Evolutionary conservation across 2,888 invertebrate genomes (phyloP).

Genomic region (Cryptocheilus praepositus): DNA sequence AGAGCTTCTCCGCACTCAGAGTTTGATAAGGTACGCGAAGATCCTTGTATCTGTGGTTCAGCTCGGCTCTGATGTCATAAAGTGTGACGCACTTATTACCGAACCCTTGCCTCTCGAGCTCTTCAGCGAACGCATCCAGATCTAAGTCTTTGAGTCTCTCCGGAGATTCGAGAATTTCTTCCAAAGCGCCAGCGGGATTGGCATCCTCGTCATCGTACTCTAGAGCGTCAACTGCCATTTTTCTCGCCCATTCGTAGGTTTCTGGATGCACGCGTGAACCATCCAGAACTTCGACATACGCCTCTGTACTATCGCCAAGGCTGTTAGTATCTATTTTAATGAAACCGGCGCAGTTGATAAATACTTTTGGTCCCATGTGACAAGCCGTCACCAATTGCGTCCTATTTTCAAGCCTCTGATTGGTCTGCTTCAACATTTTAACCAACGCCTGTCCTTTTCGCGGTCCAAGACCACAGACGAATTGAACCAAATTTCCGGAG

Average conservation of each 20-base stretch:
- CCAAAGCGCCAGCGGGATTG: slow-evolving; percentile 96
- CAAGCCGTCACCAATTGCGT: slow-evolving; percentile 96
- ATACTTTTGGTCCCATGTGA: slow-evolving; percentile 98
- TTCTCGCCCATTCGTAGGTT: slow-evolving; percentile 99
- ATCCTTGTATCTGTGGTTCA: slow-evolving; percentile 96
- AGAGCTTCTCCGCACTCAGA: slow-evolving; percentile 90
- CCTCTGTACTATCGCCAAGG: slow-evolving; percentile 94
- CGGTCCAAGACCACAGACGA: slow-evolving; percentile 97
- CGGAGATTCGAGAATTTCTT: slow-evolving; percentile 97
- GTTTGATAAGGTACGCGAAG: slow-evolving; percentile 86
- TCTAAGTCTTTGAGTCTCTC: slow-evolving; percentile 96
- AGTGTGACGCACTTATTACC: slow-evolving; percentile 95
- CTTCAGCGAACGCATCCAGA: slow-evolving; percentile 98
- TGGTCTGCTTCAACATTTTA: slow-evolving; percentile 91
- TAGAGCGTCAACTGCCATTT: slow-evolving; percentile 99
- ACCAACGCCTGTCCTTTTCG: slow-evolving; percentile 93
- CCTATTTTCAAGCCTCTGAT: slow-evolving; percentile 93
- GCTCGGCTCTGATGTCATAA: slow-evolving; percentile 97
- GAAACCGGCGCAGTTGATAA: slow-evolving; percentile 99
- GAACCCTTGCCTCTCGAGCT: slow-evolving; percentile 92
- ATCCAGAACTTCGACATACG: slow-evolving; percentile 96
- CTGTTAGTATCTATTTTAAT: slow-evolving; percentile 98
- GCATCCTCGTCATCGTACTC: slow-evolving; percentile 98
- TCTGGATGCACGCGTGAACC: slow-evolving; percentile 99
- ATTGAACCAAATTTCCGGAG: slow-evolving; percentile 93